Base-by-base conservation (phyloP, 2,113 vertebrate genomes). In the Lycaon pictus region DNA sequence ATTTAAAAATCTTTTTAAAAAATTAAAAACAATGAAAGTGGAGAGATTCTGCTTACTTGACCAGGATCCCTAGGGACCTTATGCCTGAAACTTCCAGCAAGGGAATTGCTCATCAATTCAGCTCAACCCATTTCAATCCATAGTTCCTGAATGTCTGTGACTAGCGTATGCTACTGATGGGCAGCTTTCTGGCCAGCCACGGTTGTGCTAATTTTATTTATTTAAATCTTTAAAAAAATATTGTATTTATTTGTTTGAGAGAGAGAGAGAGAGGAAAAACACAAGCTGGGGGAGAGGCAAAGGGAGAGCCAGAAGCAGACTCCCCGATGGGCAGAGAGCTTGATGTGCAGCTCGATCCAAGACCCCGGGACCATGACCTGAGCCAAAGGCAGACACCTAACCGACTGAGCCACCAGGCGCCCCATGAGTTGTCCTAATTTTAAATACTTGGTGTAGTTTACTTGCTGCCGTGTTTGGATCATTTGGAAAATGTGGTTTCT, bases 261-360 rank as follows among this genome's bases (percentile, higher is more conserved):
- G 17, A 7, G 7, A 16, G 67, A 32, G 8, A 19, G 7, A 16
- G 2, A 22, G 2, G 23, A 22, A 62, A 6, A 67, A 29, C 65
- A 69, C 65, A n/a, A 69, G 32, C 67, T n/a, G 67, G 32, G 67
- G 67, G 32, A 10, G 67, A 69, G 67, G n/a, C 67, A 35, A 17
- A 69, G 67, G 67, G 32, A 35, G 55, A 55, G 15, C 12, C 0
- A 55, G n/a, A 69, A 69, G 67, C 67, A 69, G 67, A 12, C 16
- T 69, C 67, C 67, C 17, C 9, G 17, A 7, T 13, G 9, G 35
- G n/a, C 17, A 69, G 32, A n/a, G 32, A 2, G 29, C 67, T 19
- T 0, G 3, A 69, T 3, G 3, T 1, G 17, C 32, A 8, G 3
- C 32, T 35, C 0, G 1, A 69, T 69, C 67, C 32, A 69, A 16